phyloP scores from a whole-genome alignment of 2,113 vertebrate species.

The Melanerpes aurifrons region DNA sequence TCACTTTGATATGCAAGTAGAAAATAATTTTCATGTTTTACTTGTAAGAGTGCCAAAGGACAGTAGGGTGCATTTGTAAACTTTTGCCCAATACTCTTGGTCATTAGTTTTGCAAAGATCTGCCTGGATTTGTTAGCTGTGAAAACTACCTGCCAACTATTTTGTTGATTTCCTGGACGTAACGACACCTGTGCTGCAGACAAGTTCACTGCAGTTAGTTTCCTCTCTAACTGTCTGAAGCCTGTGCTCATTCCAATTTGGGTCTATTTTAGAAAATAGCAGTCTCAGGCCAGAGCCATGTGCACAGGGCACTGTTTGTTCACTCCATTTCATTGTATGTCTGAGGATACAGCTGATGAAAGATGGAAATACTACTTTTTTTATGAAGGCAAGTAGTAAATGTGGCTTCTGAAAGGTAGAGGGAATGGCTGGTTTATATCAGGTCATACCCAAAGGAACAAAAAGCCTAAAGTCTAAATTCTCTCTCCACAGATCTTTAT shows the following conservation, averaged over 20 bases:
- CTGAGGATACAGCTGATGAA: constrained; percentile 5
- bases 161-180: constrained; percentile 40
- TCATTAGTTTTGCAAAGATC: constrained; percentile 43
- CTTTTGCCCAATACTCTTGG: constrained; percentile 23
- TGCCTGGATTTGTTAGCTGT: constrained; percentile 56
- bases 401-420: background rate
- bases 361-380: constrained; percentile 24
- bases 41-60: constrained; percentile 60
- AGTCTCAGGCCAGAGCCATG: background rate
- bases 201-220: background rate
- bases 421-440: background rate
- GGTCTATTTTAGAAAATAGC: background rate
- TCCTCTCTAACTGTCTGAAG: background rate
- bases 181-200: constrained; percentile 55
- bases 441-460: background rate
- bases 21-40: constrained; percentile 50
- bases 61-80: constrained; percentile 48
- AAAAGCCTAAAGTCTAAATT: constrained; percentile 7
- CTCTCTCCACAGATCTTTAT: background rate
- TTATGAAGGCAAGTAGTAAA: constrained; percentile 10
- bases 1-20: constrained; percentile 41
- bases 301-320: background rate
- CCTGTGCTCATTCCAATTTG: background rate
- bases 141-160: constrained; percentile 58
- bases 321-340: background rate